These are phyloP conservation scores for Psephotus haematonotus DNA, from an alignment of 2,113 vertebrate species.

Conservation along the genomic window DNA sequence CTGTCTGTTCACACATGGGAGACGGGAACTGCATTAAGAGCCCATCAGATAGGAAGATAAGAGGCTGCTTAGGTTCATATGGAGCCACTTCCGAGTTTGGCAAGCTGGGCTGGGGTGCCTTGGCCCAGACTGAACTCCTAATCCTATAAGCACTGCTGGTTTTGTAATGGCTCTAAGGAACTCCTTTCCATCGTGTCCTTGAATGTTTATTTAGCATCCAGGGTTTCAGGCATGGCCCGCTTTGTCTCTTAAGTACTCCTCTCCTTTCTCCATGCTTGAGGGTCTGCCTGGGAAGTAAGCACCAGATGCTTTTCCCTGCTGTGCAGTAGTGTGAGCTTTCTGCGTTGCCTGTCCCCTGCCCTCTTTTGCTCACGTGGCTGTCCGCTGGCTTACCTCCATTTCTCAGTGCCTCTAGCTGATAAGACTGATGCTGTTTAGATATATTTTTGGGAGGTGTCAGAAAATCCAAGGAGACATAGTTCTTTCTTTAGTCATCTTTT, in stretches of 20 bases:
- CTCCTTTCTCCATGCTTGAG: background rate
- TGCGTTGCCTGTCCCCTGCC: background rate
- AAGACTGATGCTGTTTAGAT: background rate
- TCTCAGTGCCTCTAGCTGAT: background rate
- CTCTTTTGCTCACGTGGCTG: background rate
- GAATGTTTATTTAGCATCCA: background rate
- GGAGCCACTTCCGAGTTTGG: slow-evolving; percentile 8
- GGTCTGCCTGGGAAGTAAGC: background rate
- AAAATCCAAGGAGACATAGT: background rate
- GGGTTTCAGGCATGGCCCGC: background rate
- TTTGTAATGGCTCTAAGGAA: slow-evolving; percentile 7
- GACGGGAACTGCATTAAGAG: background rate
- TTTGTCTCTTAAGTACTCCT: background rate
- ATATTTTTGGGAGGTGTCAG: background rate
- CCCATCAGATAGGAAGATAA: slow-evolving; percentile 35
- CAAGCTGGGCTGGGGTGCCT: background rate
- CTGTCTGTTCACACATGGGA: background rate
- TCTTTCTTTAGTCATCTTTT: background rate
- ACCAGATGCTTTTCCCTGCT: background rate
- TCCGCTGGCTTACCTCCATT: slow-evolving; percentile 9
- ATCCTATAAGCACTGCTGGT: background rate
- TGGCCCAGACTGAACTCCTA: slow-evolving; percentile 14
- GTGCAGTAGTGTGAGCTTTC: background rate
- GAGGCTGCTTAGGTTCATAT: slow-evolving; percentile 11
- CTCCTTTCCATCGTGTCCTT: background rate